Evolutionary conservation across 2,113 vertebrate genomes (phyloP).

Genomic region (Salvelinus alpinus): DNA sequence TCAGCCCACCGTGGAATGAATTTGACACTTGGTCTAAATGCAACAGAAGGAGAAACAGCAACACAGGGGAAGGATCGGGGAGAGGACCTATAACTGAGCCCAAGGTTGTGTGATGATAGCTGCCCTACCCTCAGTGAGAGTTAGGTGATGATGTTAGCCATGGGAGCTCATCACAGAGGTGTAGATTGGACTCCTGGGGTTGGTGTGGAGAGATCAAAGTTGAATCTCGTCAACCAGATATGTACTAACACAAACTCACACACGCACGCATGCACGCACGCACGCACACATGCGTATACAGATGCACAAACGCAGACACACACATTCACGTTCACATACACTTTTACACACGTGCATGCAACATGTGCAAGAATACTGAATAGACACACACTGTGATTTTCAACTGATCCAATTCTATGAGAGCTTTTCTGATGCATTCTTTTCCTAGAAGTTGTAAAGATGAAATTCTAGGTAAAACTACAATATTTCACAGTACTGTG

Average conservation of each 20-base stretch:
- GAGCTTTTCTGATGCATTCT: not conserved
- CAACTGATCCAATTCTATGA: no score
- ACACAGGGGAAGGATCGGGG: no score
- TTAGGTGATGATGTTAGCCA: not conserved
- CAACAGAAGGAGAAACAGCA: not conserved
- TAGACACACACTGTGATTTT: no score
- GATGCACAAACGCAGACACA: not conserved
- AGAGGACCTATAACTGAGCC: not conserved
- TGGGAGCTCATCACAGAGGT: not conserved
- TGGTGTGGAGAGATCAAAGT: conserved; percentile 5
- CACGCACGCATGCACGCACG: not conserved
- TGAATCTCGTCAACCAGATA: not conserved
- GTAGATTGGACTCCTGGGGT: not conserved
- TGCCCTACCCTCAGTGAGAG: not conserved
- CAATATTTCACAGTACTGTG: not conserved
- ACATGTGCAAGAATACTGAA: not conserved
- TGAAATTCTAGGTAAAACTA: not conserved
- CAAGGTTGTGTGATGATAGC: not conserved
- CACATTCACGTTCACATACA: not conserved
- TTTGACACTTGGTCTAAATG: no score
- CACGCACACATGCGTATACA: not conserved
- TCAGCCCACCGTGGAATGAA: no score
- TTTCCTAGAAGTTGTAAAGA: not conserved
- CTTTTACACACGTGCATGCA: not conserved
- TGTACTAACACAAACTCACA: not conserved